Percentiles rank a stretch among this genome's conserved stretches.
Evolutionary conservation across 1,140 invertebrate genomes (phyloP).

Genomic region (Drosophila rhopaloa): DNA sequence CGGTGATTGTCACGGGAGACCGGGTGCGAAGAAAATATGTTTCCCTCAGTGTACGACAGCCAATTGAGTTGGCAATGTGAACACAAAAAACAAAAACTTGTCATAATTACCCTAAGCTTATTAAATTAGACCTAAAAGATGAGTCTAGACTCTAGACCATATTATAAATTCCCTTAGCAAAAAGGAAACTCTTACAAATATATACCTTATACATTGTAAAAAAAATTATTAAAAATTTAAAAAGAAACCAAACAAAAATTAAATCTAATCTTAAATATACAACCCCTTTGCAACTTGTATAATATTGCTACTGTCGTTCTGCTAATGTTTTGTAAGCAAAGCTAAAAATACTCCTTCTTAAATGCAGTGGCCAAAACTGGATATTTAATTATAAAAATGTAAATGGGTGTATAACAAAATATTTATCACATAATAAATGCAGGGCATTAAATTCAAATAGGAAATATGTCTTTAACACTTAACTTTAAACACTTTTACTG

Average conservation of each 20-base stretch:
- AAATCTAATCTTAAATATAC: too few relatives aligned
- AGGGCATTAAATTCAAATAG: background rate
- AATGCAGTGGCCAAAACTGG: background rate
- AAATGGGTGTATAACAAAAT: background rate
- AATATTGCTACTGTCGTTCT: background rate
- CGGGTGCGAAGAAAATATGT: background rate
- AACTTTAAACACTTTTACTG: background rate
- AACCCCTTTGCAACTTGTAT: background rate
- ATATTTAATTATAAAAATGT: background rate
- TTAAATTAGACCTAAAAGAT: too few relatives aligned
- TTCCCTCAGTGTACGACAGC: background rate
- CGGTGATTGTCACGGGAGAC: constrained; percentile 20
- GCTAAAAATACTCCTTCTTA: background rate
- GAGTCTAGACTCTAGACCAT: too few relatives aligned
- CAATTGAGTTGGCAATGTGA: background rate
- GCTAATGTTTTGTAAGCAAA: background rate
- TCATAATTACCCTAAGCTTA: too few relatives aligned
- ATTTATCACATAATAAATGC: background rate
- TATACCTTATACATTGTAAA: too few relatives aligned
- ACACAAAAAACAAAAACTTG: too few relatives aligned
- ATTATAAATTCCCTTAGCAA: too few relatives aligned
- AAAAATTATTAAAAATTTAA: too few relatives aligned
- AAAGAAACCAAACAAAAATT: too few relatives aligned
- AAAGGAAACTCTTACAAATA: too few relatives aligned
- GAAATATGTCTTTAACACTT: background rate